Conservation (phyloP, 2,888 invertebrate species). For the Pyrrhia umbra region DNA sequence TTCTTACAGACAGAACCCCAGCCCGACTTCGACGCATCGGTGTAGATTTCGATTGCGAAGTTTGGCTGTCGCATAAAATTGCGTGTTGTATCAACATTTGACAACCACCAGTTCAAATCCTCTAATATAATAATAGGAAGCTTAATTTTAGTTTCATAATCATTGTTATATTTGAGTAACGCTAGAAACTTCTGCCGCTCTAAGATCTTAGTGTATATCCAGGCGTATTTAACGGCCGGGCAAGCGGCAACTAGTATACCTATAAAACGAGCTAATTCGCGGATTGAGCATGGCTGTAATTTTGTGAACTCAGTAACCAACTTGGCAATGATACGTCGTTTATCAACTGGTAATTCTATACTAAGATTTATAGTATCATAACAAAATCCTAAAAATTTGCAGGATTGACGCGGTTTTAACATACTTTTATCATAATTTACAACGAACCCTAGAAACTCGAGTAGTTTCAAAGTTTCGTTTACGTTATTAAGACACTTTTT, state of each 20-base stretch:
- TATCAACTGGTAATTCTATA: background rate
- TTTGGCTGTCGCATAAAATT: background rate
- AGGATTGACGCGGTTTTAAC: background rate
- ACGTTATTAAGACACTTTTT: background rate
- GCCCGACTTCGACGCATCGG: background rate
- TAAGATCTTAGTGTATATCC: background rate
- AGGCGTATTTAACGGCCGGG: slow-evolving; percentile 4
- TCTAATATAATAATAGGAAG: background rate
- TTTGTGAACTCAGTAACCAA: background rate
- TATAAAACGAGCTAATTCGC: background rate
- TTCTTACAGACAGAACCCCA: too few species aligned
- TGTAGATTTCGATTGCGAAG: slow-evolving; percentile 3
- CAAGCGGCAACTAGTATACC: background rate
- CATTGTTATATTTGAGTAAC: background rate
- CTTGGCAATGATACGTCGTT: background rate
- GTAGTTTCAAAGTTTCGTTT: background rate
- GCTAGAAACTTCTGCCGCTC: background rate
- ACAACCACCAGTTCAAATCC: background rate
- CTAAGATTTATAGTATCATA: slow-evolving; percentile 1
- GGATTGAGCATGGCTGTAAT: background rate
- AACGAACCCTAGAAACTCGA: background rate
- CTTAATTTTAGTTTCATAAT: slow-evolving; percentile 1
- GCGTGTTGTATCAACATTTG: background rate
- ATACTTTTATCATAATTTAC: slow-evolving; percentile 4
- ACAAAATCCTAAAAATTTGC: background rate